Percentiles rank a stretch among this genome's conserved stretches.
These are phyloP conservation scores for Nomia melanderi DNA, from an alignment of 1,140 invertebrate genomes.

Conservation along the genomic window DNA sequence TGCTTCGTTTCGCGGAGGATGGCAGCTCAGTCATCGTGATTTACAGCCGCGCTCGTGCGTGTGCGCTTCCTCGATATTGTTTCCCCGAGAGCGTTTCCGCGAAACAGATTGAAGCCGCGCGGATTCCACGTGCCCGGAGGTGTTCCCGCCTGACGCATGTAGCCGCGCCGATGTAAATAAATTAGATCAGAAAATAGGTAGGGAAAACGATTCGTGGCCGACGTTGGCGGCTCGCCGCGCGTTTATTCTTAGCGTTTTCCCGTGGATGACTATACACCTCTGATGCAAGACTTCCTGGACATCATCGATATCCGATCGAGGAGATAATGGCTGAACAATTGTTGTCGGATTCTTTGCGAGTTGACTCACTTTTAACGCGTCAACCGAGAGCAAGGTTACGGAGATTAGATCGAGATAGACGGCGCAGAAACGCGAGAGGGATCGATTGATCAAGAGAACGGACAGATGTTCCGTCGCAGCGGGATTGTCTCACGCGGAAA, in stretches of 20 bases:
- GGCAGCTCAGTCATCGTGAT: neutral
- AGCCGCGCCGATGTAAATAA: neutral
- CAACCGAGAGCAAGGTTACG: constrained; percentile 8
- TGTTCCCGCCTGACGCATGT: neutral
- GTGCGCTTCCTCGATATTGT: neutral
- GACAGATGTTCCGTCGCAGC: neutral
- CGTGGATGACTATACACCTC: neutral
- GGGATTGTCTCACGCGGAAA: neutral
- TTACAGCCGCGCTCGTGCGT: neutral
- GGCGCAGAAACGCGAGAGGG: neutral
- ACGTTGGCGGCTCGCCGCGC: too few species aligned
- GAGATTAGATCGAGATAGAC: neutral
- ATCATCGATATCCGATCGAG: constrained; percentile 46
- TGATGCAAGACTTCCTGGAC: constrained; percentile 40
- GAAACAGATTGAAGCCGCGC: constrained; percentile 5
- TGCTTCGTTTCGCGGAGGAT: neutral
- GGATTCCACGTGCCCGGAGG: constrained; percentile 14
- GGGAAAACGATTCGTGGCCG: neutral
- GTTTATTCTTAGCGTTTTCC: constrained; percentile 3
- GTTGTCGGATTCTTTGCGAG: neutral
- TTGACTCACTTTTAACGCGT: constrained; percentile 26
- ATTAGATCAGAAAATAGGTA: constrained; percentile 6
- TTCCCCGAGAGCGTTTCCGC: neutral
- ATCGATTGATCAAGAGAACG: neutral
- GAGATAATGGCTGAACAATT: constrained; percentile 30